Evolutionary conservation across 1,140 invertebrate genomes (phyloP).

Genomic region (Drosophila mauritiana): DNA sequence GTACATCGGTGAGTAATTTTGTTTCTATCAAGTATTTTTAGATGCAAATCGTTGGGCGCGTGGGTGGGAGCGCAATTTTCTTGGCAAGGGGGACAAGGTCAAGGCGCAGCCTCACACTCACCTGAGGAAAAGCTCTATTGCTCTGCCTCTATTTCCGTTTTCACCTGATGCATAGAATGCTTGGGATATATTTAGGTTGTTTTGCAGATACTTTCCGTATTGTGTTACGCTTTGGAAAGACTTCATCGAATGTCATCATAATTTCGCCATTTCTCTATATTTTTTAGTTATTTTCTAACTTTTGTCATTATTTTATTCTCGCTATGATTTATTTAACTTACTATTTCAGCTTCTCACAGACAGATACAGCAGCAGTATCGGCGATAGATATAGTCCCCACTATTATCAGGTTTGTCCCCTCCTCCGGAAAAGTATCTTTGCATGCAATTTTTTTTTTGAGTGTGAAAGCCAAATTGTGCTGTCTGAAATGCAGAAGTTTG

Average conservation of each 20-base stretch:
- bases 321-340: neutral
- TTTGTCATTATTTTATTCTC: neutral
- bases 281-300: too few species aligned
- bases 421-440: neutral
- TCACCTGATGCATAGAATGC: constrained; percentile 44
- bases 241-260: too few species aligned
- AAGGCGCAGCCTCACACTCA: constrained; percentile 55
- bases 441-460: constrained; percentile 4
- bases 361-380: constrained; percentile 80
- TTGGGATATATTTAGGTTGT: constrained; percentile 8
- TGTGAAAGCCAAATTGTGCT: neutral
- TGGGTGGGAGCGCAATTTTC: constrained; percentile 23
- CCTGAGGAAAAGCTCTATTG: constrained; percentile 38
- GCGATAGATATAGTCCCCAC: constrained; percentile 80
- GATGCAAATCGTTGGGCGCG: constrained; percentile 18
- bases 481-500: too few species aligned
- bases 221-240: neutral
- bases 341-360: constrained; percentile 71
- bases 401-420: constrained; percentile 78
- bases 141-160: constrained; percentile 49
- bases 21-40: constrained; percentile 44
- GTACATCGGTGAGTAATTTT: constrained; percentile 28
- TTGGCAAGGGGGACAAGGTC: constrained; percentile 65
- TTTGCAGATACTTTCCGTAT: neutral
- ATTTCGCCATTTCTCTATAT: neutral